Evolutionary conservation across 2,113 vertebrate genomes (phyloP), one percentile per base, ranked within the genome.

Genomic region (Brevimyrus niger): DNA sequence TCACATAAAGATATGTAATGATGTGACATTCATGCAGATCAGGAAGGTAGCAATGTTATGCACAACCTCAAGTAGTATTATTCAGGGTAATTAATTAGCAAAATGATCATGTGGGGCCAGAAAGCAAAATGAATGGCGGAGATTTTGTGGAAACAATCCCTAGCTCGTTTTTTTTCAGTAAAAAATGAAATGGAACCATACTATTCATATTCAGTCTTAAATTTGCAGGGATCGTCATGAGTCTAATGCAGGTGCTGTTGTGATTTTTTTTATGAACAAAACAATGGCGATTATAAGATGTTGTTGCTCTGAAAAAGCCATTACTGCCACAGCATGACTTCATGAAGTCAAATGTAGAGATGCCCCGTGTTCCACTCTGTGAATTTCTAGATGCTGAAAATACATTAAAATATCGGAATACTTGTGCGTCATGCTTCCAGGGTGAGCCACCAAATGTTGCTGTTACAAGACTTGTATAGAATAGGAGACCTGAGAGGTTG

Each of bases 381-480:
- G 86, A 58, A 87, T 73, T 89, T 76, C 80, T 85, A 53, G 53
- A 58, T 46, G 23, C 23, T 47, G 10, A 85, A 87, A 55, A 88
- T 48, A 89, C 7, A 55, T 58, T 44, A 88, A 85, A 90, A 48
- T 46, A 86, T 88, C 27, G n/a, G 42, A 47, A 76, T 31, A 23
- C 10, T 82, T 17, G n/a, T 15, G n/a, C 48, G 89, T 13, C 89
- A 86, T n/a, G 17, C 88, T 87, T 38, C 61, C 89, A 27, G 82
- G 53, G 85, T 76, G 87, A 31, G 69, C 47, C 88, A 89, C 84
- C 23, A 90, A 88, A 90, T 89, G 86, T 88, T 90, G 87, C 87
- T 91, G 44, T 85, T 88, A 90, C 69, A 86, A 84, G 87, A 87
- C 46, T 87, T 69, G 35, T 17, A 73, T 84, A 91, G 92, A 88